Percentiles rank a stretch among this genome's conserved stretches.
Evolutionary conservation across 2,113 vertebrate species (phyloP).

Genomic region (Calidris pygmaea): DNA sequence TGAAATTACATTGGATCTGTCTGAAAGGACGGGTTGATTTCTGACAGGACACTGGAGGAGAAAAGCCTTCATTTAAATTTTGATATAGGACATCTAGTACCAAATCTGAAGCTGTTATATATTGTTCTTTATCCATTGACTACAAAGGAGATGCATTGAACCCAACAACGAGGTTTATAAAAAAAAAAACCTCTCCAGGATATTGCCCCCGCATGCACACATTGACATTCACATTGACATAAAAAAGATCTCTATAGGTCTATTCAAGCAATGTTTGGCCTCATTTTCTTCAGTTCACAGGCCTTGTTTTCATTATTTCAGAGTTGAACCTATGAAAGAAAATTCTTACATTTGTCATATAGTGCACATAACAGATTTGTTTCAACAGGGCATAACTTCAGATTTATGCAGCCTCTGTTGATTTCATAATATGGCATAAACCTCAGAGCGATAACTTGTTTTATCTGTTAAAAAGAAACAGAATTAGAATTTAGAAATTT

Average conservation of each 20-base stretch:
- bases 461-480: neutral
- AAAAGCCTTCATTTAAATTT: neutral
- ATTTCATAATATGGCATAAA: neutral
- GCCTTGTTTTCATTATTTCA: neutral
- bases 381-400: neutral
- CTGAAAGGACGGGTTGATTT: neutral
- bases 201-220: accelerated
- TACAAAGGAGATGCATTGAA: neutral
- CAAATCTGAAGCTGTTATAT: neutral
- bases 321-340: neutral
- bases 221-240: neutral
- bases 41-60: neutral
- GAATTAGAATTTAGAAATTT: neutral
- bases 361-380: neutral
- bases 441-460: neutral
- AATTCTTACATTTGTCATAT: neutral
- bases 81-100: neutral
- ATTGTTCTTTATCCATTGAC: neutral
- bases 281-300: neutral
- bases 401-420: neutral
- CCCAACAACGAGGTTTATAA: neutral
- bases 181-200: accelerated
- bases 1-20: neutral
- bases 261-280: neutral
- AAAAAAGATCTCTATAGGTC: neutral